Conservation (phyloP, 2,888 invertebrate species). For the Brachypalpus laphriformis region DNA sequence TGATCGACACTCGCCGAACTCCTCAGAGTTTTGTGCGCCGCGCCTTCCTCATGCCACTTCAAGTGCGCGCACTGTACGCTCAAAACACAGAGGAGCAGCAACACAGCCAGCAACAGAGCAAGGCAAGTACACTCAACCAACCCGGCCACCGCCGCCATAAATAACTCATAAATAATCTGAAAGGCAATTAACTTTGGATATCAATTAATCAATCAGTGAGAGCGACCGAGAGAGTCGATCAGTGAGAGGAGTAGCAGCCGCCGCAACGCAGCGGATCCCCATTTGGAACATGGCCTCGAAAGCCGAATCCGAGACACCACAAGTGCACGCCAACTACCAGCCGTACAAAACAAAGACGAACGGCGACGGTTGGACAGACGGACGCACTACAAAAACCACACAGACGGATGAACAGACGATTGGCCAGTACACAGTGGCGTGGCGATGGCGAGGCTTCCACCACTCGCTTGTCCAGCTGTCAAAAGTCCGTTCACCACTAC, state of each 20-base stretch:
- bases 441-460: slow-evolving; percentile 58
- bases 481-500: slow-evolving; percentile 10
- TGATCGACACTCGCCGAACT: slow-evolving; percentile 69
- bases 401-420: slow-evolving; percentile 66
- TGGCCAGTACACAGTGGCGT: slow-evolving; percentile 71
- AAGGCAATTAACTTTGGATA: slow-evolving; percentile 80
- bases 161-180: slow-evolving; percentile 78
- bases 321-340: slow-evolving; percentile 60
- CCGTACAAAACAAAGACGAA: slow-evolving; percentile 30
- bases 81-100: slow-evolving; percentile 52
- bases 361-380: slow-evolving; percentile 27
- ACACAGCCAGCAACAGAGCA: not conserved
- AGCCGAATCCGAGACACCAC: slow-evolving; percentile 50
- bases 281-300: slow-evolving; percentile 73
- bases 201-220: slow-evolving; percentile 80
- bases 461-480: slow-evolving; percentile 63
- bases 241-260: slow-evolving; percentile 52
- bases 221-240: slow-evolving; percentile 73
- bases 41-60: slow-evolving; percentile 29
- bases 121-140: slow-evolving; percentile 22
- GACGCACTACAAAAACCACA: slow-evolving; percentile 49
- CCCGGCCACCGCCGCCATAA: slow-evolving; percentile 72
- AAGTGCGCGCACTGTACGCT: slow-evolving; percentile 66
- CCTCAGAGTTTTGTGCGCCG: slow-evolving; percentile 22
- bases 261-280: slow-evolving; percentile 7